Evolutionary conservation across 2,113 vertebrate species (phyloP).

Genomic region (Gyps fulvus): DNA sequence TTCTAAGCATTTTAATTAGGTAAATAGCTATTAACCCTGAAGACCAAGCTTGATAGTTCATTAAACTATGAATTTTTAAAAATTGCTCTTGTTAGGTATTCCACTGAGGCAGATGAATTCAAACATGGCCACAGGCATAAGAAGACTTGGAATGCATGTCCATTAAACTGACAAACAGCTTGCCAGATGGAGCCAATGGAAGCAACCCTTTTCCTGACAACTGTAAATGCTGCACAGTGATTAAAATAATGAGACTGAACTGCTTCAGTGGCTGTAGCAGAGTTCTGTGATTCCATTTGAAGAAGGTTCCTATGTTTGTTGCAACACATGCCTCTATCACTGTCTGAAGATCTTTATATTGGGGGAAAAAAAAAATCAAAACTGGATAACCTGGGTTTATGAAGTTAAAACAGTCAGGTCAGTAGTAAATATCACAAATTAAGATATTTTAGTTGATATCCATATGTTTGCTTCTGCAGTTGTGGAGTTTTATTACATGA

Average conservation of each 20-base stretch:
- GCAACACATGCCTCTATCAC: not conserved
- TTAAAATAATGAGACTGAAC: constrained; percentile 30
- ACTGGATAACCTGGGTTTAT: not conserved
- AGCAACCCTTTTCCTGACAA: constrained; percentile 7
- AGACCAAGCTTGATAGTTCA: not conserved
- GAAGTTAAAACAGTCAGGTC: not conserved
- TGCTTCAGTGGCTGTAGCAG: not conserved
- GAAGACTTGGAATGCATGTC: not conserved
- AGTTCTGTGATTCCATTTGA: not conserved
- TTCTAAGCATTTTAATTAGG: not conserved
- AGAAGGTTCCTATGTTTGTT: not conserved
- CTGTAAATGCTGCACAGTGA: not conserved
- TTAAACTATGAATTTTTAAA: not conserved
- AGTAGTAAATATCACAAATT: not conserved
- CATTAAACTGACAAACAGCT: constrained; percentile 30
- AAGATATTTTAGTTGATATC: not conserved
- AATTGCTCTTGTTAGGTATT: not conserved
- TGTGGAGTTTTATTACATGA: not conserved
- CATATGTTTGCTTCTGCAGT: not conserved
- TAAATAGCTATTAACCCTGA: constrained; percentile 10
- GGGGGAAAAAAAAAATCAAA: not conserved
- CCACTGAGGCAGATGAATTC: not conserved
- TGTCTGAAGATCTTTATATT: not conserved
- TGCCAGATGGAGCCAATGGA: constrained; percentile 14
- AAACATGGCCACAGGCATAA: not conserved